phyloP scores from a whole-genome alignment of 2,888 invertebrate genomes.

The Dorcus parallelipipedus region DNA sequence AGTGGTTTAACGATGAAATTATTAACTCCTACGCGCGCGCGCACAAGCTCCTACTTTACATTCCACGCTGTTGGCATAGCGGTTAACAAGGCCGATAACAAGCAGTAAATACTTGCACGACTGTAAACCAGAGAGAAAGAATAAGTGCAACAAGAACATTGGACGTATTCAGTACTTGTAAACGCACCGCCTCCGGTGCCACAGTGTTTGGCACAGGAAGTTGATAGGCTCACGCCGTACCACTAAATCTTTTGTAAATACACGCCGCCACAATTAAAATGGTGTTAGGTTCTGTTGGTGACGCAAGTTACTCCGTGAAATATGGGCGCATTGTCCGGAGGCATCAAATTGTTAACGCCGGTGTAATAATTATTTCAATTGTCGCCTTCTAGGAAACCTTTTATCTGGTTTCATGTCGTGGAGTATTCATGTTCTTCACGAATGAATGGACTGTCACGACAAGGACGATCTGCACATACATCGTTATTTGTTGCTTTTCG shows the following conservation, averaged over 20 bases:
- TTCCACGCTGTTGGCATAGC: constrained; percentile 10
- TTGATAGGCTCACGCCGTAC: constrained; percentile 8
- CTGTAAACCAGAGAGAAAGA: constrained; percentile 1
- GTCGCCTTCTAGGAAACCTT: constrained; percentile 8
- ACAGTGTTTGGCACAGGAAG: constrained; percentile 17
- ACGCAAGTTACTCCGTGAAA: constrained; percentile 25
- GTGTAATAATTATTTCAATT: constrained; percentile 12
- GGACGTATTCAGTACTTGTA: constrained; percentile 5
- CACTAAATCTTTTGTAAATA: constrained; percentile 11
- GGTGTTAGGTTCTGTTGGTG: constrained; percentile 30
- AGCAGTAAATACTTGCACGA: constrained; percentile 9
- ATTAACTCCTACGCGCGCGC: constrained; percentile 15
- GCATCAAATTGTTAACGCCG: constrained; percentile 14
- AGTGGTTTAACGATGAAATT: constrained; percentile 16
- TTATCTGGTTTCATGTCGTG: not conserved
- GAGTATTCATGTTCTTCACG: too few relatives aligned
- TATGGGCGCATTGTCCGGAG: constrained; percentile 28
- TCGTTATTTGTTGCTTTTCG: too few relatives aligned
- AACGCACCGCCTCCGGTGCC: constrained; percentile 12
- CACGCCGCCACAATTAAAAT: constrained; percentile 29
- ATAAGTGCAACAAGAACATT: constrained; percentile 8
- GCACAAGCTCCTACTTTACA: constrained; percentile 11
- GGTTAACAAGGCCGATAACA: constrained; percentile 17
- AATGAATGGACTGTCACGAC: too few relatives aligned
- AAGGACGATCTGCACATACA: too few relatives aligned